Evolutionary conservation across 2,888 invertebrate genomes (phyloP), one percentile per base, ranked within the genome.

Genomic region (Antheraea yamamai): DNA sequence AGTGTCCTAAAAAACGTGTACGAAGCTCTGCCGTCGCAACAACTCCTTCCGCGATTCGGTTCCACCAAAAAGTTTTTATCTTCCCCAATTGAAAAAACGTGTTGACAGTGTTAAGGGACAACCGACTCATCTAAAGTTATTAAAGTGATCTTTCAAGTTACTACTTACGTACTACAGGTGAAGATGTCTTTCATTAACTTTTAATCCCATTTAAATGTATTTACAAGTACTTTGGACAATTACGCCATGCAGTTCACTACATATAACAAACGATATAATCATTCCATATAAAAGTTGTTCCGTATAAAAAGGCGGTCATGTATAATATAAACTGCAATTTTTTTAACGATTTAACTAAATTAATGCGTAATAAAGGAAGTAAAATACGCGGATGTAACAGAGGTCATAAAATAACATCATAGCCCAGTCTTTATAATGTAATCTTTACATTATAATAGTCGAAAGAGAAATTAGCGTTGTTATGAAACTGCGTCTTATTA

Each of bases 291-390:
- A 66, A 26, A 66, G 26, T 16, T 12, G 39, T 70, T 70, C 70
- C 39, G 39, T 39, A 26, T 23, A 12, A 70, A 39, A 70, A 70
- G 39, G 20, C 64, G 30, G 64, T 30, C 30, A 39, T 70, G 10
- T 12, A n/a, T n/a, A 39, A 39, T 70, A 35, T 18, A 68, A 68
- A 35, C 30, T 1, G 39, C 39, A n/a, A 39, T n/a, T 39, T n/a
- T 70, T 20, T 70, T 39, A 35, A 70, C 39, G 8, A n/a, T 39
- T 39, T 8, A 39, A 39, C 39, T 39, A 70, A 70, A 39, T 10
- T 39, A 70, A 70, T 39, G 39, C 18, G 20, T 66, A n/a, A 70
- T 70, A 39, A 70, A 39, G 39, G 39, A 70, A 70, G 39, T 70
- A 70, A 70, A 39, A 18, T 39, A 30, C 20, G 18, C 70, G 66